A percentile compares a stretch with the other conserved stretches of the same genome.
Evolutionary conservation across 2,113 vertebrate species (phyloP).

Genomic region (Nothoprocta perdicaria): DNA sequence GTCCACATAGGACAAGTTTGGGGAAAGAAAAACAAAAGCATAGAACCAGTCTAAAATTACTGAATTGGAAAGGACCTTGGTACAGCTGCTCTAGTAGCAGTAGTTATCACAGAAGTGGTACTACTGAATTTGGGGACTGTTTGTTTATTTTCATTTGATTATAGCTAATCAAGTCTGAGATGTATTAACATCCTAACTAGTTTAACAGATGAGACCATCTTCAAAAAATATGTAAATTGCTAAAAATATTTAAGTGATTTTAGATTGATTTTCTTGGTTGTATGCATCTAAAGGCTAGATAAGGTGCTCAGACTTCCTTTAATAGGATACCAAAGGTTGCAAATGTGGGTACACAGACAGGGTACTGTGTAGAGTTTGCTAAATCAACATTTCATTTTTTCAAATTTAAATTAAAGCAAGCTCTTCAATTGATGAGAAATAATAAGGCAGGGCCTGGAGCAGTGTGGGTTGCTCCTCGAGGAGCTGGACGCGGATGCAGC

Average conservation of each 20-base stretch:
- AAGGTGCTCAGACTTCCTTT: background rate
- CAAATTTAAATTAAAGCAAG: background rate
- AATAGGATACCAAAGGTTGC: background rate
- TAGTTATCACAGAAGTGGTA: background rate
- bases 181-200: background rate
- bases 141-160: background rate
- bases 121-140: background rate
- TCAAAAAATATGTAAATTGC: background rate
- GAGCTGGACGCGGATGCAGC: rapidly evolving
- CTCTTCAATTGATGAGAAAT: background rate
- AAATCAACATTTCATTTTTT: background rate
- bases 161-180: background rate
- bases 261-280: background rate
- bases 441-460: background rate
- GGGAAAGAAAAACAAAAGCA: background rate
- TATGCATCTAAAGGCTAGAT: background rate
- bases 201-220: background rate
- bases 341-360: background rate
- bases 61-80: background rate
- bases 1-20: background rate
- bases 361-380: background rate
- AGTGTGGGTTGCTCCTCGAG: background rate
- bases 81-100: background rate
- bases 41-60: background rate
- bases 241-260: background rate